phyloP scores from a whole-genome alignment of 2,113 vertebrate species.

The Poeciliopsis prolifica region DNA sequence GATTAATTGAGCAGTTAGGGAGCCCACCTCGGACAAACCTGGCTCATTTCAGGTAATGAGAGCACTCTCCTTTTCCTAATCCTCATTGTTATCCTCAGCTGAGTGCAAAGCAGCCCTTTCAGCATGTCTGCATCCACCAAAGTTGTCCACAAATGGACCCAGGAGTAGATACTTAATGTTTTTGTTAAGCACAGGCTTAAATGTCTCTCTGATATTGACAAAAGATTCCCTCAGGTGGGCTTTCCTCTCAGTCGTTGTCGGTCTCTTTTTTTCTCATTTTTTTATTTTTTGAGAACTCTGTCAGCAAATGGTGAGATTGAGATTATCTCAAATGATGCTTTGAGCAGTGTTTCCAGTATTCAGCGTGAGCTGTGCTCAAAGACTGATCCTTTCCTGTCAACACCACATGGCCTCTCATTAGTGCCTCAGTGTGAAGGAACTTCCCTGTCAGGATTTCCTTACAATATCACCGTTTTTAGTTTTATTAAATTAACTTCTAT shows the following conservation, averaged over 20 bases:
- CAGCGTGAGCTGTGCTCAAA: constrained; percentile 44
- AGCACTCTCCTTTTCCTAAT: constrained; percentile 36
- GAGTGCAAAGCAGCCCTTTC: not conserved
- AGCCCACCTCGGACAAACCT: constrained; percentile 41
- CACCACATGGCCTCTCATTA: constrained; percentile 57
- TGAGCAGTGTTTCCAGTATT: constrained; percentile 28
- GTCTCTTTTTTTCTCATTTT: not conserved
- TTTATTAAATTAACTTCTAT: constrained; percentile 1
- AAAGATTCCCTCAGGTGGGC: constrained; percentile 7
- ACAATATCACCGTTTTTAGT: not conserved
- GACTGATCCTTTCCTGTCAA: constrained; percentile 29
- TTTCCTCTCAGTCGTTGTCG: constrained; percentile 7
- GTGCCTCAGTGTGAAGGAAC: constrained; percentile 20
- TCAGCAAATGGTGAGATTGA: constrained; percentile 28
- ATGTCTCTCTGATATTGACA: not conserved
- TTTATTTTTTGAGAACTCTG: not conserved
- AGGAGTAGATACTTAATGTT: not conserved
- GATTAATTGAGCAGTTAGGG: constrained; percentile 40
- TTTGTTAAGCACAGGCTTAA: not conserved
- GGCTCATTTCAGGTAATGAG: constrained; percentile 45
- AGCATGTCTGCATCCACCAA: constrained; percentile 6
- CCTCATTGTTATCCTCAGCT: constrained; percentile 11
- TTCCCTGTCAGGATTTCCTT: constrained; percentile 22
- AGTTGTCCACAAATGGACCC: not conserved
- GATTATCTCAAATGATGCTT: constrained; percentile 30